These are phyloP conservation scores for human (Homo sapiens) DNA, from an alignment of 2,113 vertebrate genomes.

Conservation along the genomic window DNA sequence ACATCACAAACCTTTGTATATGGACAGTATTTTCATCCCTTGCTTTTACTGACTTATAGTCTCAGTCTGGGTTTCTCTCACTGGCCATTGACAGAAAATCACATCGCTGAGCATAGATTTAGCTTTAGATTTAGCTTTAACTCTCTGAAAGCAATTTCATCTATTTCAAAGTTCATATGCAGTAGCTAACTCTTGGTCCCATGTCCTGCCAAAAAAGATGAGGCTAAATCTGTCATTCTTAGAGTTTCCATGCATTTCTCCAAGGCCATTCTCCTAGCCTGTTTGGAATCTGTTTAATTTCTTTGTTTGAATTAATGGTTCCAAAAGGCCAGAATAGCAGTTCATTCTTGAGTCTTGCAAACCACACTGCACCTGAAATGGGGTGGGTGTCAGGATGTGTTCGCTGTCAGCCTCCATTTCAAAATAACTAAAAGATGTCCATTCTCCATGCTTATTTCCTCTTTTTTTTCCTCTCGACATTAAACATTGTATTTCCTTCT, in stretches of 20 bases:
- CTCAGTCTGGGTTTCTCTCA: background rate
- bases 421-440: background rate
- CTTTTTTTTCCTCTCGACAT: rapidly evolving
- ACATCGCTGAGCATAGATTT: background rate
- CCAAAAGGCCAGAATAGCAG: background rate
- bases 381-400: rapidly evolving
- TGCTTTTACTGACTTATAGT: background rate
- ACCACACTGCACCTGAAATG: background rate
- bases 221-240: background rate
- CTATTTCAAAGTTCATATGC: background rate
- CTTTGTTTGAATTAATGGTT: background rate
- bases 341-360: background rate
- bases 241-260: background rate
- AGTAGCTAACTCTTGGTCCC: background rate
- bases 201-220: background rate
- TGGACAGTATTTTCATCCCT: rapidly evolving
- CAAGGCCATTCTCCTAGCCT: background rate
- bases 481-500: background rate
- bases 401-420: background rate
- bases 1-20: rapidly evolving
- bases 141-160: background rate
- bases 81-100: background rate
- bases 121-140: background rate
- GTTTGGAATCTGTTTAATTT: background rate
- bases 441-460: background rate